Conservation (phyloP, 2,797 vertebrate species). For the Silurus lanzhouensis region DNA sequence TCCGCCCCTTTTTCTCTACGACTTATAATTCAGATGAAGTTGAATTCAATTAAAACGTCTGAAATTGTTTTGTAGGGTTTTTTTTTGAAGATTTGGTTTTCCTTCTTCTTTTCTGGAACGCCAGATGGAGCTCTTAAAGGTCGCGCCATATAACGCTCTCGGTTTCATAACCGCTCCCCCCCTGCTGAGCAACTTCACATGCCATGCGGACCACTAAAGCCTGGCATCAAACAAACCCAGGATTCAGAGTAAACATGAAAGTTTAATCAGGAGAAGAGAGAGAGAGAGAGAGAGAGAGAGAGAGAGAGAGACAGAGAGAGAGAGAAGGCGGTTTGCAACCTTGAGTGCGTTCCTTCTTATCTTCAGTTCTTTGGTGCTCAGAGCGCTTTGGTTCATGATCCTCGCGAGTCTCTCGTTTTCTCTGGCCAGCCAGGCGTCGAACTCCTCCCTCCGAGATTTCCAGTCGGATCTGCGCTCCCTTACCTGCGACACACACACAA, state of each 20-base stretch:
- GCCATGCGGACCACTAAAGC: not conserved
- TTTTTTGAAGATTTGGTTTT: no score
- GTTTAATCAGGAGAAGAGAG: not conserved
- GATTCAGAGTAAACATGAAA: not conserved
- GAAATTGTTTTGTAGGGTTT: no score
- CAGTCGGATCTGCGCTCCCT: conserved; percentile 38
- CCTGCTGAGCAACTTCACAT: not conserved
- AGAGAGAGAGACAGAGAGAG: not conserved
- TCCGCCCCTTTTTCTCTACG: not conserved
- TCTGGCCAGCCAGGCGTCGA: conserved; percentile 81
- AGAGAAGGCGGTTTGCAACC: conserved; percentile 66
- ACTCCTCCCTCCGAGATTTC: conserved; percentile 67
- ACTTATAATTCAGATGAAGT: no score
- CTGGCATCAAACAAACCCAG: not conserved
- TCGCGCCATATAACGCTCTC: not conserved
- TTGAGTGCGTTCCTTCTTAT: conserved; percentile 69
- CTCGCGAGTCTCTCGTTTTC: conserved; percentile 76
- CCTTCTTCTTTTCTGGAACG: not conserved
- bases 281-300: not conserved
- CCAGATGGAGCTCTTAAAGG: not conserved
- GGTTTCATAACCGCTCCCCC: not conserved
- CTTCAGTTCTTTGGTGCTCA: conserved; percentile 65
- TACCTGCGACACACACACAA: not conserved
- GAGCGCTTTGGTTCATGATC: conserved; percentile 60
- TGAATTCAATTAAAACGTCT: no score